Conservation (phyloP, 2,888 invertebrate genomes). For the Ochropacha duplaris region DNA sequence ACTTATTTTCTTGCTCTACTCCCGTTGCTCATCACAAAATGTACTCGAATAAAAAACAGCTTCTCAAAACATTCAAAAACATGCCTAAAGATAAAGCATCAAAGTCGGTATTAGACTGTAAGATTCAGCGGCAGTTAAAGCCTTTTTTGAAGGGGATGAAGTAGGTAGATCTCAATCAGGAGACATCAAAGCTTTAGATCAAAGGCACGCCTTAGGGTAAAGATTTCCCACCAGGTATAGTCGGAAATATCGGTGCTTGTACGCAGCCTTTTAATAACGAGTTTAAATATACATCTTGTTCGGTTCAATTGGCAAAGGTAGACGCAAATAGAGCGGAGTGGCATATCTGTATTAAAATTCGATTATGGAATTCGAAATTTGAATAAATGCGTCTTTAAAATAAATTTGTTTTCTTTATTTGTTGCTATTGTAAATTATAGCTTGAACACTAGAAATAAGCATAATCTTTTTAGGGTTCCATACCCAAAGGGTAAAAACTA, state of each 20-base stretch:
- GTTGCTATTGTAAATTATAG: too few relatives aligned
- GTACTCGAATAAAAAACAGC: constrained; percentile 35
- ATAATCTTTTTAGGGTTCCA: too few relatives aligned
- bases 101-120: constrained; percentile 2
- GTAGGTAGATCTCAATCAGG: constrained; percentile 37
- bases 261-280: constrained; percentile 32
- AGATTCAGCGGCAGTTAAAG: constrained; percentile 3
- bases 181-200: constrained; percentile 44
- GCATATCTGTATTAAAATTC: neutral
- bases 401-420: too few relatives aligned
- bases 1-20: constrained; percentile 48
- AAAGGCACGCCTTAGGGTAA: constrained; percentile 41
- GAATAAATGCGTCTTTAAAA: neutral
- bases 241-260: constrained; percentile 38
- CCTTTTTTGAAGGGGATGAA: constrained; percentile 9
- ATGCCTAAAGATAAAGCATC: neutral
- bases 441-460: too few relatives aligned
- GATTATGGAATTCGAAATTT: neutral
- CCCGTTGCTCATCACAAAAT: constrained; percentile 58
- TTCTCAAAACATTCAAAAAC: constrained; percentile 5
- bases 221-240: constrained; percentile 50
- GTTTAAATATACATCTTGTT: constrained; percentile 15
- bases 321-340: neutral
- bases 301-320: constrained; percentile 2
- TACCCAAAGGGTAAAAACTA: too few relatives aligned